Base-by-base conservation (phyloP, 2,113 vertebrate species). In the Eurystomus gularis region DNA sequence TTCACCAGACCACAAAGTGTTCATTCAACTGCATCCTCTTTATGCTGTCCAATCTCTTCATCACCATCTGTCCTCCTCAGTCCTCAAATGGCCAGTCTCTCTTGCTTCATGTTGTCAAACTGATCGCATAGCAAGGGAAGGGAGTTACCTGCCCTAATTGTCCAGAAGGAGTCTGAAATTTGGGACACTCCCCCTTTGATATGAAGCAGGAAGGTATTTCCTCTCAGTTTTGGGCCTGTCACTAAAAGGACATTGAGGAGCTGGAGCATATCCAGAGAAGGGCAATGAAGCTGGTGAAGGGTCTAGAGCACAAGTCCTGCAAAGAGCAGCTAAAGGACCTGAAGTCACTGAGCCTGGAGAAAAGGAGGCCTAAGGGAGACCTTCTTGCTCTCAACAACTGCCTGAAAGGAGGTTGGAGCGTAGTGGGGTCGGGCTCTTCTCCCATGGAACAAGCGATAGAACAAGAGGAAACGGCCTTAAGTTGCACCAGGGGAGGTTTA, bases 81-180 rank as follows among this genome's bases (percentile, higher is more conserved):
- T 10, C 49, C 68, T 78, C 52, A 16, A 16, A 35, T 12, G 3
- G 6, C 9, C 17, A 2, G 14, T 2, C 33, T 29, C 49, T 21
- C 29, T 15, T 0, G 6, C 10, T 14, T 33, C 51, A 5, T 0
- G 1, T 1, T 7, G 0, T 2, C 68, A 66, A 7, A 81, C 31
- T 48, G 15, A 1, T 0, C 19, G 7, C 16, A 21, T 6, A 20
- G 4, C 48, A n/a, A 20, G 28, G 25, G 21, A 39, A 51, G 33
- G 76, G 26, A 2, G 35, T 8, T 17, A 3, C 4, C 11, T 5
- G 29, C 17, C 10, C 26, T 64, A 5, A 6, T 4, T 6, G 28
- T 1, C 17, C 60, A 4, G 8, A 31, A 0, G 0, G 2, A 11
- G 19, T 19, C 24, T 26, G 46, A 71, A 35, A 55, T 35, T 4